phyloP scores from a whole-genome alignment of 2,797 vertebrate species.

The Tokudaia muenninki region DNA sequence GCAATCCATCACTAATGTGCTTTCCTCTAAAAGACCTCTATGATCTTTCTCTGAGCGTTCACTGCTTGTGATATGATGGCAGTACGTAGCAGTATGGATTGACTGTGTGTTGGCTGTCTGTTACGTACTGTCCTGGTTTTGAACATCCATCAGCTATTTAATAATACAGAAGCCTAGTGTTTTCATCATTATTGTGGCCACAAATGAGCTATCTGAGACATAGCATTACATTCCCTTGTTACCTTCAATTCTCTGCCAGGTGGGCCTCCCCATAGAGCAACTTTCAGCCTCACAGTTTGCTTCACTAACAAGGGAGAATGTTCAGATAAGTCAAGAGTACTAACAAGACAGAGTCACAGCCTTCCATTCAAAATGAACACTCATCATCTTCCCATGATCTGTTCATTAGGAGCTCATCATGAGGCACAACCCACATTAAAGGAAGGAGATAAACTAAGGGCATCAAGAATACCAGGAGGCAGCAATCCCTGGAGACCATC shows the following conservation, averaged over 20 bases:
- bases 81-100: background rate
- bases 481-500: background rate
- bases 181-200: conserved; percentile 3
- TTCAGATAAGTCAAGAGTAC: background rate
- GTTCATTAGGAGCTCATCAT: background rate
- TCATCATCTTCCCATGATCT: background rate
- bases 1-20: background rate
- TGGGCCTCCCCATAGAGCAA: background rate
- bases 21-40: conserved; percentile 7
- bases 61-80: background rate
- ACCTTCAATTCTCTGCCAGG: background rate
- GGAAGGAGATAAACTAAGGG: background rate
- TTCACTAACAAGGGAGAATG: conserved; percentile 9
- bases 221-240: conserved; percentile 26
- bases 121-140: background rate
- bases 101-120: background rate
- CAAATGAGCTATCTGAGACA: background rate
- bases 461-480: background rate
- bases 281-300: background rate
- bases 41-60: background rate
- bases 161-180: background rate
- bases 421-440: background rate
- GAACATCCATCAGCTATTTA: background rate
- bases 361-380: background rate
- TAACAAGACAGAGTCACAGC: background rate